A percentile compares a stretch with the other conserved stretches of the same genome.
Conservation (phyloP, 2,113 vertebrate genomes). For the Brienomyrus longianalis region DNA sequence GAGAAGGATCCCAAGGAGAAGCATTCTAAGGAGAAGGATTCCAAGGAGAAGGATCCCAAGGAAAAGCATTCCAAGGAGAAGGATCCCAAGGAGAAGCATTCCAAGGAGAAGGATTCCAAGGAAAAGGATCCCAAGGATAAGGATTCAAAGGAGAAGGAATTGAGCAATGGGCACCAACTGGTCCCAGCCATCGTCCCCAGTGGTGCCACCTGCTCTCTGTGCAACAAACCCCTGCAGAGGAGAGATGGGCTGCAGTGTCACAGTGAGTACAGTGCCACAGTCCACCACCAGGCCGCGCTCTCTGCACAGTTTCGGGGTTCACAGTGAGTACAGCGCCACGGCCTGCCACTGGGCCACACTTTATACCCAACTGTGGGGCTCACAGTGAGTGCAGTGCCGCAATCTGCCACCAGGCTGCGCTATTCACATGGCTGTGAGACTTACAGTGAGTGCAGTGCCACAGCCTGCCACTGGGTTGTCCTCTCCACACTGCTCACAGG, state of each 20-base stretch:
- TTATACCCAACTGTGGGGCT: not conserved
- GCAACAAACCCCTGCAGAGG: slow-evolving; percentile 73
- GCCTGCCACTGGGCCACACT: no score
- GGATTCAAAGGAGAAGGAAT: slow-evolving; percentile 25
- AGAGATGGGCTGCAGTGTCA: slow-evolving; percentile 78
- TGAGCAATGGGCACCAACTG: slow-evolving; percentile 63
- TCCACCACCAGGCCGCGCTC: not conserved
- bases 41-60: slow-evolving; percentile 38
- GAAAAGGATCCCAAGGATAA: slow-evolving; percentile 28
- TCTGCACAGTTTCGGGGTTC: slow-evolving; percentile 60
- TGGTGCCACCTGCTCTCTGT: slow-evolving; percentile 77
- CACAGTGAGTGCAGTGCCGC: not conserved
- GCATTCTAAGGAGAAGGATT: slow-evolving; percentile 23
- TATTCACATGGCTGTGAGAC: not conserved
- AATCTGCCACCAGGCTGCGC: not conserved
- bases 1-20: slow-evolving; percentile 19
- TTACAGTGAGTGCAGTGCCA: not conserved
- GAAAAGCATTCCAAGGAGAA: slow-evolving; percentile 59
- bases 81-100: slow-evolving; percentile 45
- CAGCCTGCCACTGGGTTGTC: no score
- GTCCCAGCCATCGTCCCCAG: slow-evolving; percentile 69
- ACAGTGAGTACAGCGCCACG: not conserved
- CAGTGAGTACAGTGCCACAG: slow-evolving; percentile 69
- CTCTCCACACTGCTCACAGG: no score
- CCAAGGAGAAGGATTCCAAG: slow-evolving; percentile 14